Evolutionary conservation across 2,888 invertebrate genomes (phyloP).

Genomic region (Laothoe populi): DNA sequence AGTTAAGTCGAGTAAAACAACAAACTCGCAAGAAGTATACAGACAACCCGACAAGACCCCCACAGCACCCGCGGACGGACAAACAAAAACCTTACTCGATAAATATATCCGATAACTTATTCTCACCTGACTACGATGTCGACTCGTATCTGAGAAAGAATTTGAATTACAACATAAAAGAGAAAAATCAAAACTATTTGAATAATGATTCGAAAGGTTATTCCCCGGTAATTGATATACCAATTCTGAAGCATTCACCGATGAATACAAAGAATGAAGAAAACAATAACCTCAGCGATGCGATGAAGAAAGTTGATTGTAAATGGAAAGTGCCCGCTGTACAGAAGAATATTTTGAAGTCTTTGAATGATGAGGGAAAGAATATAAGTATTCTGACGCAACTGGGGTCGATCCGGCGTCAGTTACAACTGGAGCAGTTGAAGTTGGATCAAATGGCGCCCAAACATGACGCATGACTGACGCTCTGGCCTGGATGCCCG

Average conservation of each 20-base stretch:
- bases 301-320: constrained; percentile 71
- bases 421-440: constrained; percentile 87
- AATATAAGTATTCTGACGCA: constrained; percentile 86
- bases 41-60: constrained; percentile 64
- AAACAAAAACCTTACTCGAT: constrained; percentile 64
- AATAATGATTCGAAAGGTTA: not conserved
- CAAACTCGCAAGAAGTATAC: constrained; percentile 36
- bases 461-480: constrained; percentile 45
- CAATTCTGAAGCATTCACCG: constrained; percentile 85
- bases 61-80: constrained; percentile 60
- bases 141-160: constrained; percentile 72
- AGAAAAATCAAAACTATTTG: constrained; percentile 28
- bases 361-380: constrained; percentile 74
- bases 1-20: constrained; percentile 46
- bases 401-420: constrained; percentile 87
- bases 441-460: constrained; percentile 79
- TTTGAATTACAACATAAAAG: constrained; percentile 58
- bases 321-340: constrained; percentile 86
- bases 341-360: constrained; percentile 85
- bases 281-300: constrained; percentile 58
- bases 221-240: constrained; percentile 61
- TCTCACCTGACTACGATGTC: constrained; percentile 72
- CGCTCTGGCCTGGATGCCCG: constrained; percentile 14
- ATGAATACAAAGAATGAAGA: constrained; percentile 35
- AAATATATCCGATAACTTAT: constrained; percentile 77